Evolutionary conservation across 2,113 vertebrate genomes (phyloP).

Genomic region (Jaculus jaculus): DNA sequence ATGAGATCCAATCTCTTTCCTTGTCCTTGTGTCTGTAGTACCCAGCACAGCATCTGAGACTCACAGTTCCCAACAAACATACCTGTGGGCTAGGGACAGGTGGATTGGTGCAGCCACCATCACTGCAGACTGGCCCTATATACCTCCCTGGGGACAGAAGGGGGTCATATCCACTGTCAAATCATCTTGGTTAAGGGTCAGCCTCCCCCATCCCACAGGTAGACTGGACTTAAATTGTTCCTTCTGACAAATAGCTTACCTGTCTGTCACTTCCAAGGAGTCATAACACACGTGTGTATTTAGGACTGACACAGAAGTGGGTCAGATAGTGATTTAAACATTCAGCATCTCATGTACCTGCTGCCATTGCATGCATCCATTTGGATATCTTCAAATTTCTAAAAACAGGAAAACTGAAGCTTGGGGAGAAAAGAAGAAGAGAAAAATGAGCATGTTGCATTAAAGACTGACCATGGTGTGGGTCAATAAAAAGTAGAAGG

Average conservation of each 20-base stretch:
- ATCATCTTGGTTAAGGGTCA: not conserved
- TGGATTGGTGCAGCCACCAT: too few species aligned
- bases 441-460: not conserved
- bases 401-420: not conserved
- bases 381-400: fast-evolving
- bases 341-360: not conserved
- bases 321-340: not conserved
- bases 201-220: not conserved
- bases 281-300: not conserved
- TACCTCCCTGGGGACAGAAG: not conserved
- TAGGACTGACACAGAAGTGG: not conserved
- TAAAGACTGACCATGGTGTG: too few species aligned
- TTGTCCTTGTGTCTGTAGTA: too few species aligned
- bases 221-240: not conserved
- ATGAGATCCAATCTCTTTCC: too few species aligned
- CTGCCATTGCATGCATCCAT: not conserved
- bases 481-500: too few species aligned
- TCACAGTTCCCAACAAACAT: not conserved
- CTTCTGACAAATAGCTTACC: not conserved
- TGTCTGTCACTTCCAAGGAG: not conserved
- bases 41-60: not conserved
- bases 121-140: not conserved
- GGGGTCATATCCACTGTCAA: too few species aligned
- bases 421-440: not conserved
- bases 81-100: too few species aligned